Percentiles rank a stretch among this genome's conserved stretches.
These are phyloP conservation scores for Agrotis segetum DNA, from an alignment of 2,888 invertebrate species.

Conservation along the genomic window DNA sequence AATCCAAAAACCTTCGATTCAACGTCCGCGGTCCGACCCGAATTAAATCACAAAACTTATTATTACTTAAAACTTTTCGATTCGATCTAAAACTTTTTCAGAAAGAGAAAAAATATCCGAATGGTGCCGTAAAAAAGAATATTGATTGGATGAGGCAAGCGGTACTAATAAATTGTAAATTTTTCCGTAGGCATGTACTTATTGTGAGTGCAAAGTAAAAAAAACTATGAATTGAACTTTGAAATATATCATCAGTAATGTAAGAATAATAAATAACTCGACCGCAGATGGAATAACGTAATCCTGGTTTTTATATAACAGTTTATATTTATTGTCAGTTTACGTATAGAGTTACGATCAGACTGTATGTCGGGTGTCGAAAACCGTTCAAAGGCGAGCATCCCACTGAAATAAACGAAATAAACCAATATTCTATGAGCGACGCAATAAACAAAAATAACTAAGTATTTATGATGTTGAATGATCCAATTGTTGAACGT, in stretches of 20 bases:
- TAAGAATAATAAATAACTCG: slow-evolving; percentile 51
- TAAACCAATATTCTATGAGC: slow-evolving; percentile 67
- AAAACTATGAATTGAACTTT: slow-evolving; percentile 27
- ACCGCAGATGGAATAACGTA: slow-evolving; percentile 43
- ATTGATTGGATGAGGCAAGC: slow-evolving; percentile 26
- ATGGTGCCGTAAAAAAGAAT: slow-evolving; percentile 31
- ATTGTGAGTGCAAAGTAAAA: slow-evolving; percentile 26
- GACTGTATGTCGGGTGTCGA: slow-evolving; percentile 64
- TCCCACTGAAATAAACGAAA: slow-evolving; percentile 63
- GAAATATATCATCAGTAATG: slow-evolving; percentile 37
- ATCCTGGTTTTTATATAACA: slow-evolving; percentile 58
- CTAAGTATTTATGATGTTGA: slow-evolving; percentile 54
- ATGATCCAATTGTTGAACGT: slow-evolving; percentile 54
- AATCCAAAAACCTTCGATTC: background rate
- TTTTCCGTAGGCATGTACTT: slow-evolving; percentile 22
- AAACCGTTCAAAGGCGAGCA: slow-evolving; percentile 68
- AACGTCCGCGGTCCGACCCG: slow-evolving; percentile 1
- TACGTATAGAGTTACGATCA: slow-evolving; percentile 64
- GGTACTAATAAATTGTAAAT: slow-evolving; percentile 36
- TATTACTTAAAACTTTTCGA: slow-evolving; percentile 33
- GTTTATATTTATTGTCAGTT: slow-evolving; percentile 67
- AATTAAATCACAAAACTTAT: slow-evolving; percentile 47
- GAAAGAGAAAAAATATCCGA: slow-evolving; percentile 35
- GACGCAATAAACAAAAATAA: slow-evolving; percentile 62
- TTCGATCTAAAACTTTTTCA: slow-evolving; percentile 41